These are phyloP conservation scores for Ramazzottius varieornatus DNA, from an alignment of 2,888 invertebrate genomes.

Conservation along the genomic window DNA sequence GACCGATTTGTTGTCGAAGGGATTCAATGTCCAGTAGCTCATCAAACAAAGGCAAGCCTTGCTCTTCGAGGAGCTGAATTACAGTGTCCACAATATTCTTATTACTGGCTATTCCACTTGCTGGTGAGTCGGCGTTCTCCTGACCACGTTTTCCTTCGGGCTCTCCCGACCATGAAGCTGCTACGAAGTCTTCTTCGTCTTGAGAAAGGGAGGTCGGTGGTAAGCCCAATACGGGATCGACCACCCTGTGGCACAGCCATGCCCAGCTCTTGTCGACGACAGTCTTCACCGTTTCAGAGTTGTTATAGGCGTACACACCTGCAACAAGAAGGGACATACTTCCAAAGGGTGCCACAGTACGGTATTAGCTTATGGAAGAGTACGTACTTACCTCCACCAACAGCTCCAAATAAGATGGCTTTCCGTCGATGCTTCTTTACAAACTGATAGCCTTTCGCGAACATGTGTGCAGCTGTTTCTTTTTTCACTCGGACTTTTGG, in stretches of 20 bases:
- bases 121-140: background rate
- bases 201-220: background rate
- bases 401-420: background rate
- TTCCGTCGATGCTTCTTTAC: background rate
- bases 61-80: background rate
- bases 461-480: too few relatives aligned
- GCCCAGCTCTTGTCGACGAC: background rate
- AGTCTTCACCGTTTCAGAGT: background rate
- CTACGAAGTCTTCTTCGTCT: background rate
- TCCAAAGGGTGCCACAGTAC: too few relatives aligned
- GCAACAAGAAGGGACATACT: background rate
- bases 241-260: background rate
- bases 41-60: background rate
- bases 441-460: background rate
- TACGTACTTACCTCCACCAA: background rate
- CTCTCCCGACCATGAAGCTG: background rate
- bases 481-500: too few relatives aligned
- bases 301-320: background rate
- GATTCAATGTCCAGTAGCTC: background rate
- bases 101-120: background rate
- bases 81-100: background rate
- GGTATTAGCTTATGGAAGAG: background rate
- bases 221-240: background rate
- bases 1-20: background rate
- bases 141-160: background rate